Evolutionary conservation across 2,888 invertebrate genomes (phyloP).

Genomic region (Monochamus alternatus): DNA sequence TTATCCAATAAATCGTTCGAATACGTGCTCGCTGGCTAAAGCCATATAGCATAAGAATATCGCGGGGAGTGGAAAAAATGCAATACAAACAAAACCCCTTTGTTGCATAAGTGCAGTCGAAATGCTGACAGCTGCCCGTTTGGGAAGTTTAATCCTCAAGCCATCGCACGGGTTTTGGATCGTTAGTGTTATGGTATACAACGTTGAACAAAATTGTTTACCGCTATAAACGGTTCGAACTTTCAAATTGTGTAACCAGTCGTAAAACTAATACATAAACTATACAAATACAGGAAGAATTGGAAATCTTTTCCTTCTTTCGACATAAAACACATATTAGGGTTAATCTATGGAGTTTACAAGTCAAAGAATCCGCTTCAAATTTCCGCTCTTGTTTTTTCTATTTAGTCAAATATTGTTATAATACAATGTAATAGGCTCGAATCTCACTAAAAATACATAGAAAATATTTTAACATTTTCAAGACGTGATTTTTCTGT

Average conservation of each 20-base stretch:
- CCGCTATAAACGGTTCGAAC: neutral
- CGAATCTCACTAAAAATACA: no score
- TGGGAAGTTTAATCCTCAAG: neutral
- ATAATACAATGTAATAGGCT: no score
- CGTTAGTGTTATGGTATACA: neutral
- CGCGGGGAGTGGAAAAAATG: neutral
- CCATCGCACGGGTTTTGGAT: no score
- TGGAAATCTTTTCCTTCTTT: no score
- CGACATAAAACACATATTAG: no score
- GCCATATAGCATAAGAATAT: neutral
- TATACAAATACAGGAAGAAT: neutral
- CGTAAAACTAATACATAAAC: neutral
- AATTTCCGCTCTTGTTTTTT: no score
- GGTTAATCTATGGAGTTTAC: no score
- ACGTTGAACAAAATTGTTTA: neutral
- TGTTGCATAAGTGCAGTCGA: neutral
- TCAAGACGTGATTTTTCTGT: no score
- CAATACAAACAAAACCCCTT: slow-evolving; percentile 6
- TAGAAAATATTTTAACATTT: no score
- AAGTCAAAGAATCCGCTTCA: no score
- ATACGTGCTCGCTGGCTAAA: slow-evolving; percentile 5
- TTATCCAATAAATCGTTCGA: neutral
- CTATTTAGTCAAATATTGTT: no score
- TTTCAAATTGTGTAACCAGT: neutral
- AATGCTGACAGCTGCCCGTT: neutral